phyloP scores from a whole-genome alignment of 2,113 vertebrate species.

The Lagopus leucura region DNA sequence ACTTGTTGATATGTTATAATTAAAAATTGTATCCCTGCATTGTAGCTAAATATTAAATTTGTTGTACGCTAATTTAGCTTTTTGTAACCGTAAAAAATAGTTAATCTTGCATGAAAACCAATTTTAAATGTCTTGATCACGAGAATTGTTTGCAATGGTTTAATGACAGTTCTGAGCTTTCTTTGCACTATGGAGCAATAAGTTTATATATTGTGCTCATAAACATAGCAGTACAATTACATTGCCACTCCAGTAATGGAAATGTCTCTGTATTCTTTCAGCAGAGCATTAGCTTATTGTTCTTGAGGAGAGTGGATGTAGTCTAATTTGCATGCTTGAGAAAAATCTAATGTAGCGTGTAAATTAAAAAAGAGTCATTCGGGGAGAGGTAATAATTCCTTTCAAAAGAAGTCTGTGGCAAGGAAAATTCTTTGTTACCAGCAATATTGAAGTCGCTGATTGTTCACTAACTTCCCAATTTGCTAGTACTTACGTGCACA shows the following conservation, averaged over 20 bases:
- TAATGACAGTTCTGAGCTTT: conserved; percentile 6
- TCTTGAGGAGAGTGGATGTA: background rate
- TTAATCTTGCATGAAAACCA: conserved; percentile 1
- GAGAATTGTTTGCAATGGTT: background rate
- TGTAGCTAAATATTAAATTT: background rate
- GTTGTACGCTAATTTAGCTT: background rate
- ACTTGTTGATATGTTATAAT: background rate
- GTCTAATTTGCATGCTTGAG: background rate
- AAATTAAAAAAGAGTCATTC: background rate
- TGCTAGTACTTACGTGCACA: background rate
- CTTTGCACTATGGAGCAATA: background rate
- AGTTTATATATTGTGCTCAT: background rate
- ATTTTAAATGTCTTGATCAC: background rate
- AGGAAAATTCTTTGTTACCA: background rate
- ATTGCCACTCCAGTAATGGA: background rate
- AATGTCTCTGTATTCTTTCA: background rate
- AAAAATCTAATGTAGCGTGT: background rate
- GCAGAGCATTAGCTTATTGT: background rate
- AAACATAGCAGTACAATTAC: background rate
- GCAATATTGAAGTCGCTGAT: background rate
- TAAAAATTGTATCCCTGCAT: background rate
- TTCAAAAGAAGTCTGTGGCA: background rate
- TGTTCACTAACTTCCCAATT: background rate
- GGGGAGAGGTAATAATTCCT: background rate
- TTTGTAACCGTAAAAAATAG: background rate